phyloP scores from a whole-genome alignment of 2,888 invertebrate species.

The Euplexia lucipara region DNA sequence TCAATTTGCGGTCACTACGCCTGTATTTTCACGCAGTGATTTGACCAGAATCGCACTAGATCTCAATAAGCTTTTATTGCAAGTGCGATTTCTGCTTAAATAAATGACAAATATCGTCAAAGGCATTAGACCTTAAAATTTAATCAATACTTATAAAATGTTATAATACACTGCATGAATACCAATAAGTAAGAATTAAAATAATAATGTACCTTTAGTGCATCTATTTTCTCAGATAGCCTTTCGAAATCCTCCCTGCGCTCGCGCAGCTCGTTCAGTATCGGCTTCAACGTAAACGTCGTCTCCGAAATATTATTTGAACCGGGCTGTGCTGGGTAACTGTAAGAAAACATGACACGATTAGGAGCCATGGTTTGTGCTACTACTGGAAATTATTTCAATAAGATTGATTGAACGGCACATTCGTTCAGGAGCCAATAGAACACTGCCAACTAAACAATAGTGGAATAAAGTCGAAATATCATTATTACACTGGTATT shows the following conservation, averaged over 20 bases:
- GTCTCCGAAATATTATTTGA: conserved; percentile 87
- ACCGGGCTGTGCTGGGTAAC: conserved; percentile 88
- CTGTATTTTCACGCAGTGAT: too few relatives aligned
- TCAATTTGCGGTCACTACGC: too few relatives aligned
- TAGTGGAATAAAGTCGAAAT: not conserved
- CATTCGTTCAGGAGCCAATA: conserved; percentile 10
- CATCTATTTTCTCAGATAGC: conserved; percentile 95
- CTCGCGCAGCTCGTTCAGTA: conserved; percentile 95
- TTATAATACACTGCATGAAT: not conserved
- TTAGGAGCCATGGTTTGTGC: not conserved
- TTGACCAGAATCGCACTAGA: too few relatives aligned
- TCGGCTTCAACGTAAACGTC: conserved; percentile 92
- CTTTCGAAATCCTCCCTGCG: conserved; percentile 95
- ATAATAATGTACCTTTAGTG: conserved; percentile 91
- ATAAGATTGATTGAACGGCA: not conserved
- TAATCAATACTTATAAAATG: too few relatives aligned
- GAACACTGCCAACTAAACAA: not conserved
- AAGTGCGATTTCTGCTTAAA: too few relatives aligned
- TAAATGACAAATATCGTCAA: too few relatives aligned
- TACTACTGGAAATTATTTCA: not conserved
- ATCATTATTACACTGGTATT: not conserved
- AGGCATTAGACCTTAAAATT: too few relatives aligned
- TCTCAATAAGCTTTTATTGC: too few relatives aligned
- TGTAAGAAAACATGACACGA: conserved; percentile 63
- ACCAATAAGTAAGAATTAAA: not conserved